These are phyloP conservation scores for Caenorhabditis wallacei DNA, from an alignment of 2,888 invertebrate species.

Conservation along the genomic window DNA sequence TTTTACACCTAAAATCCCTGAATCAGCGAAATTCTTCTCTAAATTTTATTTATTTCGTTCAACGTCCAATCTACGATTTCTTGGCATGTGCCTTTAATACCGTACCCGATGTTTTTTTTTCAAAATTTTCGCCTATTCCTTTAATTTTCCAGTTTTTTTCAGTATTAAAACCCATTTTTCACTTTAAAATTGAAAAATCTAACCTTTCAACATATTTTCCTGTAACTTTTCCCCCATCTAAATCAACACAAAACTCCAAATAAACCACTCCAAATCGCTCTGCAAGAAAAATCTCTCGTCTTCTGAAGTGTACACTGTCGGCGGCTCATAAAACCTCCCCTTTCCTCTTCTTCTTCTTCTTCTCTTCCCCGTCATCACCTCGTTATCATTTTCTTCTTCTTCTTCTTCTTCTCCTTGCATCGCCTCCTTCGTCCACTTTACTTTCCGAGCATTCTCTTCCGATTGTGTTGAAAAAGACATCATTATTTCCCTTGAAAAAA, in stretches of 20 bases:
- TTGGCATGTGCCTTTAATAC: not conserved
- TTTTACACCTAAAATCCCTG: no score
- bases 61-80: not conserved
- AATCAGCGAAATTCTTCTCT: no score
- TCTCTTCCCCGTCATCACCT: constrained; percentile 26
- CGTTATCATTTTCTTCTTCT: constrained; percentile 54
- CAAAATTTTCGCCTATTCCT: no score
- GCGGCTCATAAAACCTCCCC: constrained; percentile 57
- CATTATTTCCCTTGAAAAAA: constrained; percentile 2
- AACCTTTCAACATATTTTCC: not conserved
- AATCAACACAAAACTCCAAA: not conserved
- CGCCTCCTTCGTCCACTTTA: constrained; percentile 14
- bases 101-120: not conserved
- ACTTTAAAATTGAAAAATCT: no score
- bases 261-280: not conserved
- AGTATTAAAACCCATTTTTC: no score
- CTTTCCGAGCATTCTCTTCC: constrained; percentile 15
- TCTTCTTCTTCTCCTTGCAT: constrained; percentile 35
- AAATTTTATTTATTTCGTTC: no score
- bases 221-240: not conserved
- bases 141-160: not conserved
- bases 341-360: constrained; percentile 29
- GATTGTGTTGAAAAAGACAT: not conserved
- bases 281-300: not conserved
- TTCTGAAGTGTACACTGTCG: constrained; percentile 14